These are phyloP conservation scores for Acanthosoma haemorrhoidale DNA, from an alignment of 2,888 invertebrate species.

Conservation along the genomic window DNA sequence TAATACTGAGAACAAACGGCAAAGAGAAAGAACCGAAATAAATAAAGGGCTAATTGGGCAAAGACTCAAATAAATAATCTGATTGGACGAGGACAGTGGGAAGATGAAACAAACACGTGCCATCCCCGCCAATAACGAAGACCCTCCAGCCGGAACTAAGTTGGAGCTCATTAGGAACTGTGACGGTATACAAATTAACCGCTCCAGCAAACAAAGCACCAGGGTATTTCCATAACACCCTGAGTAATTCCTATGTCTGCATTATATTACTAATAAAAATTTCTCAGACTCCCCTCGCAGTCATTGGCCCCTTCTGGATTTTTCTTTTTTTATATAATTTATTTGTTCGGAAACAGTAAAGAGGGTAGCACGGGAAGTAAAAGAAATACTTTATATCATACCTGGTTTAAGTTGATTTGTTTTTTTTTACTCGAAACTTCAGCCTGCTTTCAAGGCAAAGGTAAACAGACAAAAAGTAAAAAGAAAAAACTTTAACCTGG, in stretches of 20 bases:
- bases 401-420: not conserved
- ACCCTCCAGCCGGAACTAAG: too few species aligned
- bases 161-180: too few species aligned
- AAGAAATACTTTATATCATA: not conserved
- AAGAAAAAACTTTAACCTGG: not conserved
- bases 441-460: not conserved
- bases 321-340: too few species aligned
- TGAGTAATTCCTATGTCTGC: not conserved
- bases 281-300: not conserved
- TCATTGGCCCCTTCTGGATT: not conserved
- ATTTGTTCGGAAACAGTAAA: too few species aligned
- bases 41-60: too few species aligned
- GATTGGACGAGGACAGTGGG: too few species aligned
- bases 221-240: slow-evolving; percentile 2
- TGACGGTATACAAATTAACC: slow-evolving; percentile 4
- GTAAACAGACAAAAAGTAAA: not conserved
- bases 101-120: too few species aligned
- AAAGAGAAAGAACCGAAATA: too few species aligned
- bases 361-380: too few species aligned
- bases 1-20: too few species aligned
- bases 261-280: not conserved
- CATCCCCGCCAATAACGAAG: too few species aligned
- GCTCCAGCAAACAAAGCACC: slow-evolving; percentile 4
- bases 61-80: too few species aligned
- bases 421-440: not conserved